These are phyloP conservation scores for Saxicola maurus DNA, from an alignment of 2,797 vertebrate genomes.

Conservation along the genomic window DNA sequence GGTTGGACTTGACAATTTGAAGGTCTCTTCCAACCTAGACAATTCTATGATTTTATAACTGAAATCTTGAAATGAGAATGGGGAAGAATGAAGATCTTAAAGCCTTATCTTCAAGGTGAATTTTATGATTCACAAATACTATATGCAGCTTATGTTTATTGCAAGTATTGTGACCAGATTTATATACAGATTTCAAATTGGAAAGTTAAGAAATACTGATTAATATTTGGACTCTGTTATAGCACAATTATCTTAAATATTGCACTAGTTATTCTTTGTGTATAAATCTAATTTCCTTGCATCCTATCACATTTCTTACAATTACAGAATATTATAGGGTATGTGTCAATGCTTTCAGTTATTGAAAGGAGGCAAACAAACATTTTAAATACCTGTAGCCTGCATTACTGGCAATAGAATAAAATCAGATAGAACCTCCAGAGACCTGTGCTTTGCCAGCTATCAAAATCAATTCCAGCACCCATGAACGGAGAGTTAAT, in stretches of 20 bases:
- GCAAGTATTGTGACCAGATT: not conserved
- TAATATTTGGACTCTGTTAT: not conserved
- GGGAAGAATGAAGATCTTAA: not conserved
- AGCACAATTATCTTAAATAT: not conserved
- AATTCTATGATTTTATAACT: not conserved
- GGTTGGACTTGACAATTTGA: not conserved
- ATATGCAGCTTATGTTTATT: not conserved
- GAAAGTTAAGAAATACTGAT: not conserved
- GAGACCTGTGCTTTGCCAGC: not conserved
- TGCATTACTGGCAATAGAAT: not conserved
- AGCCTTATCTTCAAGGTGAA: not conserved
- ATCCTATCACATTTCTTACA: not conserved
- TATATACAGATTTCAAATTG: not conserved
- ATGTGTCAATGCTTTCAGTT: not conserved
- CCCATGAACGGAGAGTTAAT: not conserved
- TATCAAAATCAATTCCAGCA: not conserved
- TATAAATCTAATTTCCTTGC: not conserved
- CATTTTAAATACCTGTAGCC: not conserved
- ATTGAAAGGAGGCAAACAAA: not conserved
- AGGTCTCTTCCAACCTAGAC: not conserved
- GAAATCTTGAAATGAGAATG: not conserved
- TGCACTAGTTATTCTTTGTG: not conserved
- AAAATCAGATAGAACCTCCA: not conserved
- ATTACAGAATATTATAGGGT: not conserved
- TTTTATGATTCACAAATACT: not conserved